Base-by-base conservation (phyloP, 2,113 vertebrate species). In the Trinectes maculatus region DNA sequence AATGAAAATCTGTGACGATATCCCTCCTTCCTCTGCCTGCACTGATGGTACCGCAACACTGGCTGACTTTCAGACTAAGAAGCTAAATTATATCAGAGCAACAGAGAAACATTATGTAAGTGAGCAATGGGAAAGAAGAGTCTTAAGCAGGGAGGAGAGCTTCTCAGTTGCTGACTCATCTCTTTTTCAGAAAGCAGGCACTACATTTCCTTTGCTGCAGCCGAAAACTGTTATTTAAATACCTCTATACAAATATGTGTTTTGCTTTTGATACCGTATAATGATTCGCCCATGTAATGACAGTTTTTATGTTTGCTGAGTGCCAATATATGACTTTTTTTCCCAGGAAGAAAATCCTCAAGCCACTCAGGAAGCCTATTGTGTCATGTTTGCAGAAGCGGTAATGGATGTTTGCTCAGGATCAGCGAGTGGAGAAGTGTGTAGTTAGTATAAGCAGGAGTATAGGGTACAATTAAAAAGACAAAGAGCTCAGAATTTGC, bases 281-380 rank as follows among this genome's bases (percentile, higher is more conserved):
- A 66, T 39, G 62, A 72, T 74, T 57, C 36, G 56, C 55, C 31
- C 51, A 1, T 28, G 24, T 84, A 85, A 88, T 85, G 60, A 84
- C 49, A 3, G 76, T 80, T 84, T 88, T 71, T 5, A 16, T 53
- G 36, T 85, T 78, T 77, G 47, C 73, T 34, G 28, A 25, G 39
- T 43, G 55, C 61, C 74, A 40, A 24, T 52, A 53, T 33, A 12
- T 31, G 47, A 56, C 16, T 16, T n/a, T n/a, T n/a, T n/a, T 82
- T 88, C 83, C 86, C 86, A 84, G 52, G 64, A 60, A 42, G 51
- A 71, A 59, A 71, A 79, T 43, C 31, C 40, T 46, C 18, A 11
- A 34, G 24, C 58, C 61, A 16, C 72, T 55, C 70, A 69, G 83
- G 79, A 80, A 70, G 63, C 13, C 60, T 51, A 61, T 21, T 52